These are phyloP conservation scores for Drosophila miranda DNA, from an alignment of 1,140 invertebrate genomes.

Conservation along the genomic window DNA sequence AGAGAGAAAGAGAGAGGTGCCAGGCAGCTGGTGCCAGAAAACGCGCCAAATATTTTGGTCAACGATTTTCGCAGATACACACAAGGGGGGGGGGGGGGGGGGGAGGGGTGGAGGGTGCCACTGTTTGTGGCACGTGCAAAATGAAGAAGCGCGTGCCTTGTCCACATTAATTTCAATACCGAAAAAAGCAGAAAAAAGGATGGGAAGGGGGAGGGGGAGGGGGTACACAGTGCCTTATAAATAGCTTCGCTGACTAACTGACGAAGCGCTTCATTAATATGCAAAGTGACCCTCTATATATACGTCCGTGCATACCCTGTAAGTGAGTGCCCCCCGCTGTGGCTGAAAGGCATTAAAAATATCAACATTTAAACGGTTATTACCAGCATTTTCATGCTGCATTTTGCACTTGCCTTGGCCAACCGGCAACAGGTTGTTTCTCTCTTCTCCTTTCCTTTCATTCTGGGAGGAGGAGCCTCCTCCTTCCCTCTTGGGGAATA, in stretches of 20 bases:
- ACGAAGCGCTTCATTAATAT: conserved; percentile 71
- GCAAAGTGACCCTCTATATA: conserved; percentile 55
- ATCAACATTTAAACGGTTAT: conserved; percentile 76
- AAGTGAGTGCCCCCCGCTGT: conserved; percentile 6
- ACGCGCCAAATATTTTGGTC: conserved; percentile 49
- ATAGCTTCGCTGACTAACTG: conserved; percentile 54
- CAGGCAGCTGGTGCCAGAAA: conserved; percentile 33
- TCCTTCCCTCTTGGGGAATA: conserved; percentile 26
- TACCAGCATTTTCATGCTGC: conserved; percentile 74
- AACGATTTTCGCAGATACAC: conserved; percentile 34
- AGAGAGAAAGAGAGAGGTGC: conserved; percentile 3
- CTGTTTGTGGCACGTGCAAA: conserved; percentile 49
- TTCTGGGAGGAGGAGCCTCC: conserved; percentile 6
- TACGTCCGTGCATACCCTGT: too few relatives aligned
- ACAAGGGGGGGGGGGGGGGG: conserved; percentile 1
- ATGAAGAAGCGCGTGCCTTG: conserved; percentile 55
- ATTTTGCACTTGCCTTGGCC: conserved; percentile 39
- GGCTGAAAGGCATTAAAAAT: conserved; percentile 36
- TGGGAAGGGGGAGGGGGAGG: background rate
- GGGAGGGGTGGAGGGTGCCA: conserved; percentile 2
- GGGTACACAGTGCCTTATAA: conserved; percentile 38
- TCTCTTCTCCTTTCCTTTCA: conserved; percentile 14
- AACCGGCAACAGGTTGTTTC: conserved; percentile 59
- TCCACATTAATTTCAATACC: conserved; percentile 48
- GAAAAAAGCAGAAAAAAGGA: background rate